Evolutionary conservation across 2,888 invertebrate species (phyloP), one percentile per base, ranked within the genome.

Genomic region (Pasiphila rectangulata): DNA sequence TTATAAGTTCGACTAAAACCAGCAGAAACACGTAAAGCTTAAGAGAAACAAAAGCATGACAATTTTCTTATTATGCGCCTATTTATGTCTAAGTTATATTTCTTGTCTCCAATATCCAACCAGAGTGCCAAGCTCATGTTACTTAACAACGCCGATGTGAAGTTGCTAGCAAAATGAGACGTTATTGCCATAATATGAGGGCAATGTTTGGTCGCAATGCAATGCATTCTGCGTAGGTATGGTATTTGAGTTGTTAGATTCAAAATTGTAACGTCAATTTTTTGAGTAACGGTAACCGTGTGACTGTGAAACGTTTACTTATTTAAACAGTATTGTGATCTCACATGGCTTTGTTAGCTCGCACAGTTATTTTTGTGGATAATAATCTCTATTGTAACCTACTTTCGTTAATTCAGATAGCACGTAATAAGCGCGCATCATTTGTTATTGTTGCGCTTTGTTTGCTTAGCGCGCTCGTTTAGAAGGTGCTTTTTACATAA

Each of bases 271-370:
- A n/a, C n/a, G n/a, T n/a, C n/a, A n/a, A n/a, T n/a, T n/a, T n/a
- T n/a, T n/a, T n/a, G n/a, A n/a, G n/a, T n/a, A n/a, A n/a, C n/a
- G n/a, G n/a, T n/a, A n/a, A n/a, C n/a, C n/a, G n/a, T n/a, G n/a
- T n/a, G n/a, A n/a, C n/a, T n/a, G n/a, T n/a, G n/a, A n/a, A n/a
- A n/a, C n/a, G n/a, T n/a, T n/a, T n/a, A n/a, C n/a, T n/a, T n/a
- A n/a, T n/a, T n/a, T n/a, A n/a, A n/a, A n/a, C n/a, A n/a, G n/a
- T n/a, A n/a, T n/a, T n/a, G n/a, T n/a, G n/a, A n/a, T 66, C 69
- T 64, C 64, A 63, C 67, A n/a, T n/a, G n/a, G 55, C 67, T 61
- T 75, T 75, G 73, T 64, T 71, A 58, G 67, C 71, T 61, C 69
- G 68, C 69, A 71, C 68, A 63, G 75, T 71, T 75, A 74, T 73